phyloP scores from a whole-genome alignment of 92 coral and sea anemone genomes.

The Chrysogorgia sp. region DNA sequence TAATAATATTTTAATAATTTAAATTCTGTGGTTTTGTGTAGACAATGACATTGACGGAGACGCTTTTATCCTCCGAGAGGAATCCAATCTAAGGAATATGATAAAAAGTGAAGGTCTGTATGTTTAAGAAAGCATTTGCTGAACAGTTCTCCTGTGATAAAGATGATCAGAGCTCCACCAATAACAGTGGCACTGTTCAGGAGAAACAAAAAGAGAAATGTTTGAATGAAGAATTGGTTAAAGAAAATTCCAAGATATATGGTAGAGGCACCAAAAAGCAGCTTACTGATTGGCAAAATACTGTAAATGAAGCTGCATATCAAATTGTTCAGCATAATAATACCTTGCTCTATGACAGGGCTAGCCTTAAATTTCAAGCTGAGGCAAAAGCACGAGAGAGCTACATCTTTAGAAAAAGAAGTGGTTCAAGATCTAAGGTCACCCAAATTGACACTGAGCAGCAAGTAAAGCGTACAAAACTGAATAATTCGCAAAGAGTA shows the following conservation, averaged over 20 bases:
- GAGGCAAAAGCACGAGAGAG: conserved; percentile 51
- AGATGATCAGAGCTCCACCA: background rate
- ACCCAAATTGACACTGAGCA: conserved; percentile 7
- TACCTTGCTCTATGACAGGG: conserved; percentile 37
- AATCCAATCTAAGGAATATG: conserved; percentile 5
- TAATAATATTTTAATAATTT: no score
- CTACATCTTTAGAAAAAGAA: conserved; percentile 23
- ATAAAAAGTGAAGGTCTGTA: conserved; percentile 11
- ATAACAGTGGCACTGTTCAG: background rate
- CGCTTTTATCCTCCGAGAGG: background rate
- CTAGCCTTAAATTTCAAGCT: conserved; percentile 35
- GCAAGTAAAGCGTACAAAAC: conserved; percentile 9
- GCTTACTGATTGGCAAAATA: conserved; percentile 36
- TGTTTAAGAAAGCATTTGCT: conserved; percentile 1
- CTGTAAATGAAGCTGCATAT: conserved; percentile 42
- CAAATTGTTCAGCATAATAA: conserved; percentile 37
- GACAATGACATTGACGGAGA: conserved; percentile 12
- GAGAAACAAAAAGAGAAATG: background rate
- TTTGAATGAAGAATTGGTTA: conserved; percentile 26
- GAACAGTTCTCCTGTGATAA: background rate
- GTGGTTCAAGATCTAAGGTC: conserved; percentile 45
- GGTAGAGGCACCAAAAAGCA: conserved; percentile 26
- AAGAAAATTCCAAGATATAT: conserved; percentile 49
- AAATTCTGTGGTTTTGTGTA: no score
- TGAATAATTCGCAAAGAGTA: conserved; percentile 1